Base-by-base conservation (phyloP, 2,113 vertebrate species). In the Coreoperca whiteheadi region DNA sequence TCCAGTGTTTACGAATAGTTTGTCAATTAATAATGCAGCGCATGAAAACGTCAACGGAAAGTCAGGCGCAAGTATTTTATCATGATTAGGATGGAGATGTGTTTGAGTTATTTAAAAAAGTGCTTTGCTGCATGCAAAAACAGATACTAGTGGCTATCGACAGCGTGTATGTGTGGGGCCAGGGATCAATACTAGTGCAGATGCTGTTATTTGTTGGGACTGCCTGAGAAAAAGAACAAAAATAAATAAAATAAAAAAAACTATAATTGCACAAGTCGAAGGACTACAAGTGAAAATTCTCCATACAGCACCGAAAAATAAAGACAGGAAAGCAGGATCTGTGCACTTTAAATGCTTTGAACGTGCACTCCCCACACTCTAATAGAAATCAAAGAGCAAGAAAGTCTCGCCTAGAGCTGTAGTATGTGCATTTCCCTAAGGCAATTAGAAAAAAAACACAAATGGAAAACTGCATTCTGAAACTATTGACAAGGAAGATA, bases 141-240 rank as follows among this genome's bases (percentile, higher is more conserved):
- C 8, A 67, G 3, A 81, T 4, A 41, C 15, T 1, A 32, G 4
- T 39, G 51, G 59, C 41, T 66, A 61, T 61, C 2, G 12, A 48
- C 4, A 21, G 16, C n/a, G 8, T 74, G 32, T 32, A 11, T 74
- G 70, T 59, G 56, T 60, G 66, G 15, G 54, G 51, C 28, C 20
- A 30, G 12, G 67, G 81, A 88, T 89, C 84, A 75, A 88, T 92
- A 87, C 48, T 15, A 30, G 69, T 82, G 83, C 68, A 88, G 77
- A 82, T 78, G 34, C 18, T 43, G 75, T 78, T 82, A 80, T 88
- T 86, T 91, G 77, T 66, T 75, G 70, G 41, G 34, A 57, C 25
- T 66, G 75, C 30, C 50, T 70, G 43, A 69, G 60, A 60, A n/a
- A n/a, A n/a, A n/a, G n/a, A n/a, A n/a, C n/a, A n/a, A n/a, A n/a